A percentile compares a stretch with the other conserved stretches of the same genome.
Evolutionary conservation across 2,888 invertebrate species (phyloP).

Genomic region (Drosophila eohydei): DNA sequence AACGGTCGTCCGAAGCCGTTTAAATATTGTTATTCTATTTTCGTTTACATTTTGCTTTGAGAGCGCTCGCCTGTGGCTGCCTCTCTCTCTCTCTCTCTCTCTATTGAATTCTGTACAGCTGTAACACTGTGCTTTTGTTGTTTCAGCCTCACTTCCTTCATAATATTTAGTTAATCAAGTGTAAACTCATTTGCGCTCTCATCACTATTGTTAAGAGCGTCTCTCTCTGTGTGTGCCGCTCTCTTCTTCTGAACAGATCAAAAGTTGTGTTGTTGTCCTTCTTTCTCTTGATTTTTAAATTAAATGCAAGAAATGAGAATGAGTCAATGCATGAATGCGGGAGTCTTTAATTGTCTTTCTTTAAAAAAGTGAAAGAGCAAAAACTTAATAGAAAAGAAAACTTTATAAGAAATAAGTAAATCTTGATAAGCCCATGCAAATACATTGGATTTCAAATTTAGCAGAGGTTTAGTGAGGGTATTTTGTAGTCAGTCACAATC

Average conservation of each 20-base stretch:
- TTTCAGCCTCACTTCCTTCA: constrained; percentile 1
- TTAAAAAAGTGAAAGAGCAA: not conserved
- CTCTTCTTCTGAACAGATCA: not conserved
- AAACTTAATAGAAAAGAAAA: not conserved
- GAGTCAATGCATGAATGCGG: not conserved
- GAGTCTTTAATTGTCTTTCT: not conserved
- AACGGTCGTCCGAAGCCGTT: constrained; percentile 2
- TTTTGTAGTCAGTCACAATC: not conserved
- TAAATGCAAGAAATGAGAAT: not conserved
- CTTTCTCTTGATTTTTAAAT: not conserved
- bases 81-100: not conserved
- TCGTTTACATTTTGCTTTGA: constrained; percentile 2
- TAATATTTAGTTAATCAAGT: constrained; percentile 2
- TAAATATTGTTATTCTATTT: constrained; percentile 8
- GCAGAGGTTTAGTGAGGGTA: no score
- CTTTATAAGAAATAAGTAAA: not conserved
- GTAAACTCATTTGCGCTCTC: not conserved
- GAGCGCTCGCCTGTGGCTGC: not conserved
- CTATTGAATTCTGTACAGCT: not conserved
- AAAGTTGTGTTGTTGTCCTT: constrained; percentile 2
- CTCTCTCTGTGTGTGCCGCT: not conserved
- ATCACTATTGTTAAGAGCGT: not conserved
- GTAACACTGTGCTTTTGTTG: not conserved
- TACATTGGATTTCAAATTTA: no score
- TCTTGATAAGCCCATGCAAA: no score